Percentiles rank a stretch among this genome's conserved stretches.
Evolutionary conservation across 1,140 invertebrate species (phyloP).

Genomic region (Trichonephila clavipes): DNA sequence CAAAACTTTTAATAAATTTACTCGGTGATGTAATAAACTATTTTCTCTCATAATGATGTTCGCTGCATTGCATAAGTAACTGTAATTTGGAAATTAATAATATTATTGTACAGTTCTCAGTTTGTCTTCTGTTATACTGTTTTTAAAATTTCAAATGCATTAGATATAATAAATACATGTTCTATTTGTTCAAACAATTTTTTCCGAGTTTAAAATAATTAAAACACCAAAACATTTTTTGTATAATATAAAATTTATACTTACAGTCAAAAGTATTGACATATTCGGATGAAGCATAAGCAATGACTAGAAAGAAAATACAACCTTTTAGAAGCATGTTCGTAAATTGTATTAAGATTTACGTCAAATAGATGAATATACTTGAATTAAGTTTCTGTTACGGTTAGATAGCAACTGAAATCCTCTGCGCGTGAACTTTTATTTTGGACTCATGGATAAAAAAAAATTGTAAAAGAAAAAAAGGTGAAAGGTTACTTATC

Average conservation of each 20-base stretch:
- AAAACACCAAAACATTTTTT: not conserved
- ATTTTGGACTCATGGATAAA: not conserved
- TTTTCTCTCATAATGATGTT: no score
- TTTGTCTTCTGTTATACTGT: no score
- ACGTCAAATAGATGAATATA: no score
- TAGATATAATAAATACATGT: no score
- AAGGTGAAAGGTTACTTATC: conserved; percentile 40
- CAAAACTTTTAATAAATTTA: no score
- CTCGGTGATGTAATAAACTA: no score
- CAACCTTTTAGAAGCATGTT: conserved; percentile 33
- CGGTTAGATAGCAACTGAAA: not conserved
- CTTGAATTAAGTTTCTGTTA: not conserved
- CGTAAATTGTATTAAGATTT: not conserved
- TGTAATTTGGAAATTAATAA: no score
- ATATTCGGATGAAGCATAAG: conserved; percentile 37
- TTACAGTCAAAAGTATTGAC: conserved; percentile 12
- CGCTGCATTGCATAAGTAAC: no score
- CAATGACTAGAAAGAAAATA: not conserved
- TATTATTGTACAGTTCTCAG: no score
- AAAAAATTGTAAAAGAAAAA: not conserved
- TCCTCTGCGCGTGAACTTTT: not conserved
- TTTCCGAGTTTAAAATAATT: no score
- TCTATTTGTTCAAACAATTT: no score
- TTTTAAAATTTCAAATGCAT: no score
- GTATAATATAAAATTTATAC: not conserved